phyloP scores from a whole-genome alignment of 2,113 vertebrate species.

The Chelonoidis abingdonii region DNA sequence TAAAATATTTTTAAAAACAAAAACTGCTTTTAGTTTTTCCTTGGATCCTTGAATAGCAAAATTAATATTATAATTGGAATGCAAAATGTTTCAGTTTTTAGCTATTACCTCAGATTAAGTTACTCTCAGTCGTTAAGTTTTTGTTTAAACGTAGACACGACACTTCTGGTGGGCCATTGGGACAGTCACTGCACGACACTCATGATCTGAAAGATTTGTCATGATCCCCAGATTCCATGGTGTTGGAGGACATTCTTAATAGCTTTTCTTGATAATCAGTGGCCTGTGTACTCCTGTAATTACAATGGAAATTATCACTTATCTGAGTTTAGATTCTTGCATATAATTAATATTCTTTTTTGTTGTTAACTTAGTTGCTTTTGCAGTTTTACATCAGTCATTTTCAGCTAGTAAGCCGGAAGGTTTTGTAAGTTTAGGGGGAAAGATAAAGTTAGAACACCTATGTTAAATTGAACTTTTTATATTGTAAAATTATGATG shows the following conservation, averaged over 20 bases:
- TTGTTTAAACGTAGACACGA: neutral
- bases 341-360: slow-evolving; percentile 22
- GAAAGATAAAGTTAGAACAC: neutral
- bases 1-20: neutral
- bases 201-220: neutral
- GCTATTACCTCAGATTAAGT: neutral
- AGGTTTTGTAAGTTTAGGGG: neutral
- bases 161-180: neutral
- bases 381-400: slow-evolving; percentile 5
- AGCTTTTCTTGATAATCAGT: slow-evolving; percentile 18
- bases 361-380: slow-evolving; percentile 15
- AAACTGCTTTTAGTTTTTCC: neutral
- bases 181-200: neutral
- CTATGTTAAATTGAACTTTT: neutral
- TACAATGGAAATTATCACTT: neutral
- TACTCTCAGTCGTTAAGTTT: neutral
- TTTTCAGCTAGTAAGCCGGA: neutral
- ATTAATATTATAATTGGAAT: neutral
- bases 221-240: neutral
- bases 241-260: slow-evolving; percentile 7
- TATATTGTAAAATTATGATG: neutral
- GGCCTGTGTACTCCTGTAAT: neutral
- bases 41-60: neutral
- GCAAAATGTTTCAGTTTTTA: neutral
- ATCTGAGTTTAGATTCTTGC: slow-evolving; percentile 6